A percentile compares a stretch with the other conserved stretches of the same genome.
These are phyloP conservation scores for Champsocephalus esox DNA, from an alignment of 2,797 vertebrate genomes.

Conservation along the genomic window DNA sequence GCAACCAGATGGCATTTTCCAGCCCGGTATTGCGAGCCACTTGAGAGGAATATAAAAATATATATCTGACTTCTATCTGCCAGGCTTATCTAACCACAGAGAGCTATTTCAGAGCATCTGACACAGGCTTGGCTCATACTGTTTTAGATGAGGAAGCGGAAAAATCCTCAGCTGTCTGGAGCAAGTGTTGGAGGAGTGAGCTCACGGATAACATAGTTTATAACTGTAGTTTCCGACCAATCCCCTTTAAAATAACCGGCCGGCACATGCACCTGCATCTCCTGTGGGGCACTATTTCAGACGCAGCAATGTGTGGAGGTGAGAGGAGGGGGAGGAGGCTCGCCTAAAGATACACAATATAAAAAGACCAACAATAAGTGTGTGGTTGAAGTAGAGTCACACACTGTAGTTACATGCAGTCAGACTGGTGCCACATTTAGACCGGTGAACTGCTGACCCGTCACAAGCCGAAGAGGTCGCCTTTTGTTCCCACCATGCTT, in stretches of 20 bases:
- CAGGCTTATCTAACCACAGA: slow-evolving; percentile 39
- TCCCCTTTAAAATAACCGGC: slow-evolving; percentile 48
- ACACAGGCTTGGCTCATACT: slow-evolving; percentile 33
- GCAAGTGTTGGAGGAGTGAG: slow-evolving; percentile 62
- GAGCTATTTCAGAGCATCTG: slow-evolving; percentile 53
- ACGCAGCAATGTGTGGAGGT: slow-evolving; percentile 66
- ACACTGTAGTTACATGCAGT: neutral
- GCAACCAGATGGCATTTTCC: too few relatives aligned
- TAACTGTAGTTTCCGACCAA: slow-evolving; percentile 42
- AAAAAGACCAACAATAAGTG: slow-evolving; percentile 52
- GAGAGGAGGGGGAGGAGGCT: slow-evolving; percentile 52
- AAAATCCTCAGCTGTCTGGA: slow-evolving; percentile 54
- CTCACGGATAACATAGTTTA: slow-evolving; percentile 37
- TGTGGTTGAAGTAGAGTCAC: slow-evolving; percentile 3
- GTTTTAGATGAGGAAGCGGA: slow-evolving; percentile 56
- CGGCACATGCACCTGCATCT: slow-evolving; percentile 64
- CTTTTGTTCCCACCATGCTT: neutral
- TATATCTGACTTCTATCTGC: slow-evolving; percentile 20
- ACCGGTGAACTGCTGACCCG: neutral
- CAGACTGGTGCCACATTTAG: slow-evolving; percentile 8
- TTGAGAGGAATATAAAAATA: slow-evolving; percentile 9
- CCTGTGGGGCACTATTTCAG: slow-evolving; percentile 67
- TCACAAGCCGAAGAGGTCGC: neutral
- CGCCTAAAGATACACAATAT: slow-evolving; percentile 50
- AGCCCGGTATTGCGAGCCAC: neutral